A percentile compares a stretch with the other conserved stretches of the same genome.
phyloP scores from a whole-genome alignment of 2,797 vertebrate species.

The Micrastur ruficollis region DNA sequence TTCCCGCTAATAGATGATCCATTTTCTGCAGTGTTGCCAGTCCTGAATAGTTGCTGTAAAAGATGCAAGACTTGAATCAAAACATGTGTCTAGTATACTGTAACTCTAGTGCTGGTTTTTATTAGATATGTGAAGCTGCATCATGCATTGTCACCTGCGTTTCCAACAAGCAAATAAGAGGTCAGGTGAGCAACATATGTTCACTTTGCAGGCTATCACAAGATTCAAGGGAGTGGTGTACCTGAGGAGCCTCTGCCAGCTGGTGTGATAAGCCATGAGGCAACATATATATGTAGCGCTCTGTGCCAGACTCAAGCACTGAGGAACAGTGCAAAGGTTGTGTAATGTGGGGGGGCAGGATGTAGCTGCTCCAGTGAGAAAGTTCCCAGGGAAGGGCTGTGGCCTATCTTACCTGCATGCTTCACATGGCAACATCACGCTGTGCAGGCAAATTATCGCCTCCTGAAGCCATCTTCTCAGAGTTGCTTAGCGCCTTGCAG shows the following conservation, averaged over 20 bases:
- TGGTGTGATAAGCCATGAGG: background rate
- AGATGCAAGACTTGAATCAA: background rate
- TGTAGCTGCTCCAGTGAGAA: background rate
- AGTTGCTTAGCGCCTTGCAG: background rate
- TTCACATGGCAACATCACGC: background rate
- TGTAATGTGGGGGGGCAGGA: rapidly evolving
- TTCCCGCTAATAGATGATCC: background rate
- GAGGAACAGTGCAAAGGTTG: background rate
- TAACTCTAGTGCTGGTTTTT: background rate
- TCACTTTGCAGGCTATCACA: background rate
- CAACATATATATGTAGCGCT: background rate
- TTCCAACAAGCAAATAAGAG: background rate
- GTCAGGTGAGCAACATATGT: background rate
- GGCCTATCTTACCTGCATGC: background rate
- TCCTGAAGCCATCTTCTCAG: background rate
- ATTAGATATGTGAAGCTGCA: background rate
- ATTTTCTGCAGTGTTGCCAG: background rate
- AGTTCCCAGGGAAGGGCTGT: background rate
- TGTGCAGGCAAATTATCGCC: background rate
- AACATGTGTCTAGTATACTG: background rate
- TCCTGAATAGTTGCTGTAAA: background rate
- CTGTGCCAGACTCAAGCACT: background rate
- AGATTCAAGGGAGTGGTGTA: background rate
- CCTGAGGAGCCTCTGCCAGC: background rate
- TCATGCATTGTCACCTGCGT: background rate